Base-by-base conservation (phyloP, 2,888 invertebrate species). In the Euproctis similis region DNA sequence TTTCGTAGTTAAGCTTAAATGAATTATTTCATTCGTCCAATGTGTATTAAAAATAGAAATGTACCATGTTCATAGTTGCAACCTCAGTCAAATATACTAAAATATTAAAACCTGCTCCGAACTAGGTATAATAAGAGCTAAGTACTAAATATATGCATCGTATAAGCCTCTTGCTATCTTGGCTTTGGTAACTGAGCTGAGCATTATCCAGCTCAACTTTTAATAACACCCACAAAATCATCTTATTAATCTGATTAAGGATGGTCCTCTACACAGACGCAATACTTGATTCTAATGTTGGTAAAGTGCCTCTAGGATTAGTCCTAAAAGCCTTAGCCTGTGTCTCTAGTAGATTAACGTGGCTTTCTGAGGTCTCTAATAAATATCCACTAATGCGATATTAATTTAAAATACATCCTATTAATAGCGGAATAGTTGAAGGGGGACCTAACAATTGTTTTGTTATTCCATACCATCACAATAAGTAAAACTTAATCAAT, bases 1-100 rank as follows among this genome's bases (percentile, higher is more conserved):
- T 81, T 81, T 80, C 69, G 77, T 78, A 76, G 82, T 84, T 81
- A 81, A 84, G 80, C 80, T 81, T 81, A 81, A 81, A 78, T 82
- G 81, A 84, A 84, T 84, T 84, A 84, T 81, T 81, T 70, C 67
- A 63, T 76, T 67, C 73, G 75, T 78, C 82, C 81, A 81, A 77
- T 68, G 75, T 75, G 73, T 78, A 64, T 70, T 66, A 72, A 77
- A 81, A 81, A 81, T 80, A 80, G 76, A 81, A 81, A 77, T 68
- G 73, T 60, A 63, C 66, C 39, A 73, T 80, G 77, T 77, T 82
- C 70, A 71, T n/a, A n/a, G n/a, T n/a, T n/a, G n/a, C 80, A 81
- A 80, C 78, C 78, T 77, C 78, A 78, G 80, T 80, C 77, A 73
- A 78, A 81, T 81, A 80, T 81, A 75, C 78, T 78, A 73, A 82